These are phyloP conservation scores for Panagrolaimus sp. DNA, from an alignment of 1,140 invertebrate genomes.

Conservation along the genomic window DNA sequence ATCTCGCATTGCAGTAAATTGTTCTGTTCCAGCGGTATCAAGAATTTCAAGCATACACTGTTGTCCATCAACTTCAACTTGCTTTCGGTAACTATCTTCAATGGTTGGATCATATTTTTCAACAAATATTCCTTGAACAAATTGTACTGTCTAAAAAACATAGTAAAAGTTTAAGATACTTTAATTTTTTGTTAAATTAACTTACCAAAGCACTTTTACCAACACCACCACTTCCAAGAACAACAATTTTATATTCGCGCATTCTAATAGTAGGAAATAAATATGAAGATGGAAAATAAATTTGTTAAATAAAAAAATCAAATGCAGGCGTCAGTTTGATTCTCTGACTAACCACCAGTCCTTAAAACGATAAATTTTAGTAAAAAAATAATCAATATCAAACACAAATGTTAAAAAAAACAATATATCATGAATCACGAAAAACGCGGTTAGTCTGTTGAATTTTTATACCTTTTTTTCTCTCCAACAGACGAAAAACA, in stretches of 20 bases:
- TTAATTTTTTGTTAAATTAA: conserved; percentile 34
- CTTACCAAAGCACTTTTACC: conserved; percentile 79
- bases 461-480: no score
- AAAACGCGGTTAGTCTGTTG: no score
- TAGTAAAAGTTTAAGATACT: not conserved
- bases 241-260: conserved; percentile 71
- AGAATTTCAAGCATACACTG: conserved; percentile 99
- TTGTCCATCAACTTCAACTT: conserved; percentile 97
- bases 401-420: no score
- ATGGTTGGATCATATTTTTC: conserved; percentile 98
- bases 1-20: conserved; percentile 99
- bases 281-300: not conserved
- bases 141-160: conserved; percentile 75
- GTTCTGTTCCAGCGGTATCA: conserved; percentile 98
- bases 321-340: no score
- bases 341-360: no score
- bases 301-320: no score
- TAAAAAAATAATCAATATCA: no score
- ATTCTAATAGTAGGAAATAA: conserved; percentile 12
- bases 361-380: no score
- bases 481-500: no score
- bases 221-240: conserved; percentile 93
- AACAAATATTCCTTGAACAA: conserved; percentile 96
- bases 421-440: no score
- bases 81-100: conserved; percentile 61